These are phyloP conservation scores for Ceriagrion tenellum DNA, from an alignment of 2,888 invertebrate genomes.

Conservation along the genomic window DNA sequence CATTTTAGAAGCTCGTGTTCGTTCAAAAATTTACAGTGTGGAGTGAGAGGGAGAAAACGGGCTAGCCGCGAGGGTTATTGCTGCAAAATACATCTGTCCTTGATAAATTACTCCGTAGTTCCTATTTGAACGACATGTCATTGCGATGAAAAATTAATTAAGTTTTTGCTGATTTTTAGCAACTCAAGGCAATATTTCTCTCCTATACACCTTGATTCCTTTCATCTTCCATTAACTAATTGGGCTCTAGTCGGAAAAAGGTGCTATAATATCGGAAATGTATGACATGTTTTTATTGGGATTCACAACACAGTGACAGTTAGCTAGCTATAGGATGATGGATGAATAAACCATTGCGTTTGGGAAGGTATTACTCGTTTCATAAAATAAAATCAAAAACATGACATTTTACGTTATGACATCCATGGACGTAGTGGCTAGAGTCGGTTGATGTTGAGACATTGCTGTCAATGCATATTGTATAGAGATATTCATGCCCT, in stretches of 20 bases:
- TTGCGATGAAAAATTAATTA: background rate
- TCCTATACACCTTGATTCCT: background rate
- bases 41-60: too few relatives aligned
- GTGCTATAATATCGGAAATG: background rate
- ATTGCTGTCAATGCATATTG: background rate
- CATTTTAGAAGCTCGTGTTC: too few relatives aligned
- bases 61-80: too few relatives aligned
- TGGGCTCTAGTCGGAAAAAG: too few relatives aligned
- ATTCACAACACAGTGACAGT: background rate
- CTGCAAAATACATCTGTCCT: background rate
- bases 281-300: background rate
- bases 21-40: too few relatives aligned
- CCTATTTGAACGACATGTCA: background rate
- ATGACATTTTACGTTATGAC: background rate
- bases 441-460: background rate
- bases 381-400: background rate
- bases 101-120: background rate
- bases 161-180: background rate
- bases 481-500: background rate
- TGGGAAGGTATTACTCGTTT: background rate
- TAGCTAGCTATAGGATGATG: background rate
- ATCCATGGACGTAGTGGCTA: background rate
- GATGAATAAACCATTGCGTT: background rate
- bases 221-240: background rate
- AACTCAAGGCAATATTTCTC: background rate